Base-by-base conservation (phyloP, 2,113 vertebrate genomes). In the Campylomormyrus tamandua region DNA sequence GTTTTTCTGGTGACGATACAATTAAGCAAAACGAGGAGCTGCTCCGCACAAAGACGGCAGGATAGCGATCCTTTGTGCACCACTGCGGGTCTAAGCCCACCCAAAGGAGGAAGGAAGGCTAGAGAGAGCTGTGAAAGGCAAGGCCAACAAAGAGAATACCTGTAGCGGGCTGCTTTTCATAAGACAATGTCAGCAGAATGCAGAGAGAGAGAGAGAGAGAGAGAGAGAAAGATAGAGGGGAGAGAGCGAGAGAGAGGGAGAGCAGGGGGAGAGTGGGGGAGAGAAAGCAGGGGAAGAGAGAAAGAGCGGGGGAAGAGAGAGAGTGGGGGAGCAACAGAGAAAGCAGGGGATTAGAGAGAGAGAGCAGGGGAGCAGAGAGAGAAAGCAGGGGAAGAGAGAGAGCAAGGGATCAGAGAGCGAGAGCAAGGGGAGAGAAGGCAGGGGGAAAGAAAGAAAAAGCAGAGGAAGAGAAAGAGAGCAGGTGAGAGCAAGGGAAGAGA, bases 101-200 rank as follows among this genome's bases (percentile, higher is more conserved):
- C 58, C 83, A 74, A 45, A 70, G 27, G 62, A 70, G 84, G 46
- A 87, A 11, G 24, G 24, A 39, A 45, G 24, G 53, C 58, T 27
- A 85, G 17, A 3, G 46, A 19, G 53, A 50, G 9, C 45, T 48
- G 56, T 27, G 53, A 49, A 9, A 83, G 13, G 24, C 52, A 39
- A 17, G 35, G 31, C 31, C 88, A 15, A 88, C 88, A 80, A 50
- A 50, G 66, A 39, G 48, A 35, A 80, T 35, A 80, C 46, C 48
- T 50, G 88, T 46, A 49, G 21, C 70, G 52, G 48, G 46, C 74
- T 89, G 85, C 50, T 87, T 87, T 87, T 53, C 48, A 87, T 87
- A 48, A 11, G 50, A 53, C 49, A 53, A 48, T 35, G 31, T 87
- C 85, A 56, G 50, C 49, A 45, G 52, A 89, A 11, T 31, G 7